Conservation (phyloP, 2,113 vertebrate species). For the Poeciliopsis turrubarensis region DNA sequence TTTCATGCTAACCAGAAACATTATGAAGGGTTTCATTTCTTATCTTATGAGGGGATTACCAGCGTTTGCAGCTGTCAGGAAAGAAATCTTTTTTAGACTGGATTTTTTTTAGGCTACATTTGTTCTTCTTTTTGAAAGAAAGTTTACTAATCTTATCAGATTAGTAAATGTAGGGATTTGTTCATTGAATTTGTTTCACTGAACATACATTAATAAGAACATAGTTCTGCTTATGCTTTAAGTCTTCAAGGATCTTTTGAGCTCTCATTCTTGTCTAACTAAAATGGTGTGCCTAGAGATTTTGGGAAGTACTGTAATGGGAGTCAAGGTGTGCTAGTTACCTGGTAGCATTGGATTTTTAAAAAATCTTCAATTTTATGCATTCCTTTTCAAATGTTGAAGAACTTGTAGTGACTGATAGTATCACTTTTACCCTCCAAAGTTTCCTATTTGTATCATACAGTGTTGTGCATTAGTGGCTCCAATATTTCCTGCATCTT, state of each 20-base stretch:
- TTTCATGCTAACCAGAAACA: constrained; percentile 16
- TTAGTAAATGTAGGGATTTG: not conserved
- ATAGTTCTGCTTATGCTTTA: not conserved
- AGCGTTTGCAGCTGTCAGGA: not conserved
- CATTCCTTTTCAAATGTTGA: not conserved
- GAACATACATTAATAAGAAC: not conserved
- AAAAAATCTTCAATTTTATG: not conserved
- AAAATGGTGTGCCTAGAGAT: constrained; percentile 1
- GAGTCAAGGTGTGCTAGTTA: constrained; percentile 7
- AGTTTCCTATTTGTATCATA: not conserved
- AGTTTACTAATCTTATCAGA: too few species aligned
- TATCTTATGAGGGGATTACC: not conserved
- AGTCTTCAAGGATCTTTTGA: not conserved
- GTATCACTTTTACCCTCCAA: not conserved
- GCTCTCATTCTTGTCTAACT: not conserved
- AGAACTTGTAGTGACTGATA: not conserved
- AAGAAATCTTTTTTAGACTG: not conserved
- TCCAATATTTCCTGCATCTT: too few species aligned
- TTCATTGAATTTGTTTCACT: not conserved
- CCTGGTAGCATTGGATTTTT: not conserved
- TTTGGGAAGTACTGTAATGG: not conserved
- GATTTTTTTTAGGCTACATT: not conserved
- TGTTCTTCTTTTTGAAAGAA: not conserved
- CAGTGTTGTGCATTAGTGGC: too few species aligned
- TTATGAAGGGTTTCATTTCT: constrained; percentile 16